A percentile compares a stretch with the other conserved stretches of the same genome.
These are phyloP conservation scores for Venturia canescens DNA, from an alignment of 1,140 invertebrate genomes.

Conservation along the genomic window DNA sequence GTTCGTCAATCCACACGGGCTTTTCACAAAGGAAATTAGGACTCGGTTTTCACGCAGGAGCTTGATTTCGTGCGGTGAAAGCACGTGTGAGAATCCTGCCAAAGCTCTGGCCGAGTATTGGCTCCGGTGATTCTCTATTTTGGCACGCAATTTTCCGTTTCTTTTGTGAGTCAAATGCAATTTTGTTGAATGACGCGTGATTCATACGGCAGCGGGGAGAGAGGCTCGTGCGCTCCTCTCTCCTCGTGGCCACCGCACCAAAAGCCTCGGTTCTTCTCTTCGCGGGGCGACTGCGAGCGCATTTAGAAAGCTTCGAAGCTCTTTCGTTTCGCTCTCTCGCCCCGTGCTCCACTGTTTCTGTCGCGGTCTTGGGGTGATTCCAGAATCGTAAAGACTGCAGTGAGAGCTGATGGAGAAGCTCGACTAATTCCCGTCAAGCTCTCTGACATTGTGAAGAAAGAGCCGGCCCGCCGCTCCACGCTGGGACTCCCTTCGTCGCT, in stretches of 20 bases:
- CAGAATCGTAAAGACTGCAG: background rate
- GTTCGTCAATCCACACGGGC: no score
- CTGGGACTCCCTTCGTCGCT: background rate
- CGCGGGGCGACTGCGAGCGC: conserved; percentile 10
- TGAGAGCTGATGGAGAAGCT: conserved; percentile 13
- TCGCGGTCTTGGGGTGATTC: background rate
- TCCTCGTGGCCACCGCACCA: background rate
- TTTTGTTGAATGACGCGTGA: conserved; percentile 3
- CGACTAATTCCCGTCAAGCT: conserved; percentile 9
- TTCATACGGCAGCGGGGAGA: background rate
- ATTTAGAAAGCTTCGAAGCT: conserved; percentile 14
- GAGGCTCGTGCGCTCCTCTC: background rate
- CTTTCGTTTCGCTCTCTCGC: background rate
- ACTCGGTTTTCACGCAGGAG: no score
- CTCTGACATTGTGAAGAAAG: background rate
- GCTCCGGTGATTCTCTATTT: background rate
- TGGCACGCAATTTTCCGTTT: background rate
- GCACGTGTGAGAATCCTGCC: background rate
- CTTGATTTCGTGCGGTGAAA: background rate
- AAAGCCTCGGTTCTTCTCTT: background rate
- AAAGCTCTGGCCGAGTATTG: background rate
- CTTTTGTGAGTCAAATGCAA: background rate
- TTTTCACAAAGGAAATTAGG: no score
- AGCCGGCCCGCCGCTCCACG: background rate
- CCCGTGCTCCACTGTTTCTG: background rate